Evolutionary conservation across 2,888 invertebrate species (phyloP).

Genomic region (Euproctis similis): DNA sequence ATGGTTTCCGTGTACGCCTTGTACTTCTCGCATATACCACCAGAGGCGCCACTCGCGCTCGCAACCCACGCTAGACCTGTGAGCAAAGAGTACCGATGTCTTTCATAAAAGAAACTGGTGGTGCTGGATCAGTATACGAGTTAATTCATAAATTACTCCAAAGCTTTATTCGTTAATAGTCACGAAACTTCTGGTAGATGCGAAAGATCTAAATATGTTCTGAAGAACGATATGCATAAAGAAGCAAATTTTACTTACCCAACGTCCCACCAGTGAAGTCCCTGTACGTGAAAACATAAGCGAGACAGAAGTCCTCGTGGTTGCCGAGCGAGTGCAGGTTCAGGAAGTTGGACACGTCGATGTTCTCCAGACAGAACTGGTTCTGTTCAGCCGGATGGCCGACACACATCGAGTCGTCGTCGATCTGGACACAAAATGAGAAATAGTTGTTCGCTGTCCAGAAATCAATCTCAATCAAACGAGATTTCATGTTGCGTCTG

Average conservation of each 20-base stretch:
- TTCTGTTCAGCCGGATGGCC: slow-evolving; percentile 77
- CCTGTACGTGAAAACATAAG: slow-evolving; percentile 98
- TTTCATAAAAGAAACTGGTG: neutral
- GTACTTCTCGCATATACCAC: slow-evolving; percentile 98
- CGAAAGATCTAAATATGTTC: no score
- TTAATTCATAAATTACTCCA: no score
- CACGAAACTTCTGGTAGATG: no score
- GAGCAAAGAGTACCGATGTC: neutral
- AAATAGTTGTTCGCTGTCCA: no score
- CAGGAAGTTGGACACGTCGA: slow-evolving; percentile 98
- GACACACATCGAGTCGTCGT: slow-evolving; percentile 89
- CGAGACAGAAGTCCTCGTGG: slow-evolving; percentile 98
- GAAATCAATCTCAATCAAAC: no score
- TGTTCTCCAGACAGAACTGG: slow-evolving; percentile 96
- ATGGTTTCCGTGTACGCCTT: slow-evolving; percentile 98
- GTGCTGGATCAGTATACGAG: no score
- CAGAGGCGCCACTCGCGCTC: slow-evolving; percentile 96
- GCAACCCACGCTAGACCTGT: slow-evolving; percentile 98
- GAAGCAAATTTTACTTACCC: no score
- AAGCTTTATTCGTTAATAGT: no score
- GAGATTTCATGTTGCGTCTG: no score
- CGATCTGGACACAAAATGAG: no score
- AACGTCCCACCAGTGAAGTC: slow-evolving; percentile 99
- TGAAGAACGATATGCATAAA: no score
- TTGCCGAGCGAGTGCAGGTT: slow-evolving; percentile 98